These are phyloP conservation scores for Hassar affinis DNA, from an alignment of 2,113 vertebrate genomes.

Conservation along the genomic window DNA sequence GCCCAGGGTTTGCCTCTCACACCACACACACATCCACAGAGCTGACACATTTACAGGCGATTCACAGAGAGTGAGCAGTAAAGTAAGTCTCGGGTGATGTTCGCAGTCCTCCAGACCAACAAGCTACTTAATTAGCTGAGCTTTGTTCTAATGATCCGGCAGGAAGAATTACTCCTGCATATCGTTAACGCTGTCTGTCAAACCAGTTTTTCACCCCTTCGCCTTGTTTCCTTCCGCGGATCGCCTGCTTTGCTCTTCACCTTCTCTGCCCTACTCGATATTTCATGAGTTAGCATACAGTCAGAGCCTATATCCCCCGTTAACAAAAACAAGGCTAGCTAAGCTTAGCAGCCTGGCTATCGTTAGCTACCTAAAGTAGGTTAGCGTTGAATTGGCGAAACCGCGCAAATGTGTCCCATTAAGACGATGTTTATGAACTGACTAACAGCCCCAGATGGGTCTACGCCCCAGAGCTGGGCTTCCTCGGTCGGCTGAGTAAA, in stretches of 20 bases:
- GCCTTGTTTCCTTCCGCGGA: neutral
- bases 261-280: neutral
- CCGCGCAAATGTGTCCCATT: neutral
- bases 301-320: slow-evolving; percentile 49
- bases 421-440: too few species aligned
- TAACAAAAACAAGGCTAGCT: slow-evolving; percentile 64
- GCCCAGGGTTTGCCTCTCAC: too few species aligned
- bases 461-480: neutral
- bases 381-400: slow-evolving; percentile 30
- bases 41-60: neutral
- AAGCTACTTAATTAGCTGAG: neutral
- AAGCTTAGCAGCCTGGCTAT: slow-evolving; percentile 46
- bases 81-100: neutral
- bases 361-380: slow-evolving; percentile 49
- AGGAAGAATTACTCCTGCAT: neutral
- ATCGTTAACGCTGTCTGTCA: neutral
- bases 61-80: too few species aligned
- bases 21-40: neutral
- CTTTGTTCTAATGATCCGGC: slow-evolving; percentile 8
- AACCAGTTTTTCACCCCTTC: too few species aligned
- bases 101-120: neutral
- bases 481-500: neutral
- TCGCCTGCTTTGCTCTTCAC: neutral
- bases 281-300: slow-evolving; percentile 26
- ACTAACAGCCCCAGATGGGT: neutral